A percentile compares a stretch with the other conserved stretches of the same genome.
phyloP scores from a whole-genome alignment of 2,888 invertebrate genomes.

The Pandemis corylana region DNA sequence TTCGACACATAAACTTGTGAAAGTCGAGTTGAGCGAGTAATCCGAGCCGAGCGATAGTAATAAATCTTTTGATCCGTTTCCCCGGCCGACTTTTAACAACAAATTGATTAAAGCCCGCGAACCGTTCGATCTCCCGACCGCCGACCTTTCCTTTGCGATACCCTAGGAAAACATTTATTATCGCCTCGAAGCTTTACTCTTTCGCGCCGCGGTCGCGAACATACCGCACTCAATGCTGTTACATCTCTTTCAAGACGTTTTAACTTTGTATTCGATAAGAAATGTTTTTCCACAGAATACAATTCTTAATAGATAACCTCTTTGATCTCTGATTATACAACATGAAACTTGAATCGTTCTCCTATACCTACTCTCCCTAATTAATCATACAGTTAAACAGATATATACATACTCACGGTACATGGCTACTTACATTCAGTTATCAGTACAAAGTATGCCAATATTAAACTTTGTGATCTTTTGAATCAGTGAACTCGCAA shows the following conservation, averaged over 20 bases:
- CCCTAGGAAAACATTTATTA: slow-evolving; percentile 42
- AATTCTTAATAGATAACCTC: not conserved
- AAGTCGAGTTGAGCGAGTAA: slow-evolving; percentile 36
- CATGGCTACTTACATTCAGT: not conserved
- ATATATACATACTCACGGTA: too few relatives aligned
- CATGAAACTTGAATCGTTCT: not conserved
- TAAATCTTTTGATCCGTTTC: slow-evolving; percentile 45
- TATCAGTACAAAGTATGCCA: not conserved
- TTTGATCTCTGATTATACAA: not conserved
- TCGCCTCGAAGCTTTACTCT: slow-evolving; percentile 23
- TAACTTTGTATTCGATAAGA: slow-evolving; percentile 9
- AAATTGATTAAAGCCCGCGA: slow-evolving; percentile 43
- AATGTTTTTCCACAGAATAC: not conserved
- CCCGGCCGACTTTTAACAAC: slow-evolving; percentile 42
- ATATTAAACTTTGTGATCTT: not conserved
- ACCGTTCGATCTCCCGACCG: slow-evolving; percentile 42
- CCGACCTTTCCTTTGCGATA: slow-evolving; percentile 37
- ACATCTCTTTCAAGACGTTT: slow-evolving; percentile 26
- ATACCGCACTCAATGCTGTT: slow-evolving; percentile 22
- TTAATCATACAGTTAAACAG: too few relatives aligned
- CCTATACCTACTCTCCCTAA: not conserved
- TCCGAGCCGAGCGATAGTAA: slow-evolving; percentile 37
- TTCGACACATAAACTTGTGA: slow-evolving; percentile 26
- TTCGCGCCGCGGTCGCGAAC: slow-evolving; percentile 22
- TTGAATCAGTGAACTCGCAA: not conserved